Conservation (phyloP, 2,888 invertebrate genomes). For the Tanypteryx hageni region DNA sequence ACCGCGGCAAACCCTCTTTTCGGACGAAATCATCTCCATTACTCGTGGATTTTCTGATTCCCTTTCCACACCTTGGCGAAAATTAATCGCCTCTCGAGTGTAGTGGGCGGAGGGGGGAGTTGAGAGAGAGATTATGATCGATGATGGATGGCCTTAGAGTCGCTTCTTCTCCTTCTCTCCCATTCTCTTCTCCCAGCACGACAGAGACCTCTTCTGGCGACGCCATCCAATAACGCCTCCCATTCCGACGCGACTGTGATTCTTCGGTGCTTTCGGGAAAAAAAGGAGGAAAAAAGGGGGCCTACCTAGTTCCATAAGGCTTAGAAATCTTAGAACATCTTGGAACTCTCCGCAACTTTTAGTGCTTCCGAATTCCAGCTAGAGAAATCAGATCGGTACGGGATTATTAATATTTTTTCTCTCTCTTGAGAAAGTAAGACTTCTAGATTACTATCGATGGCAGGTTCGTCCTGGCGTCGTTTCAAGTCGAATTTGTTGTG, state of each 20-base stretch:
- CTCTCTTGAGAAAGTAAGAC: too few species aligned
- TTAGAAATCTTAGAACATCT: constrained; percentile 8
- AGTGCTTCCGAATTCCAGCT: constrained; percentile 28
- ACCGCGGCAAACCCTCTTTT: not conserved
- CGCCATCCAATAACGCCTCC: constrained; percentile 12
- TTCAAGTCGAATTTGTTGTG: too few species aligned
- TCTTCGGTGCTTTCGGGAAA: not conserved
- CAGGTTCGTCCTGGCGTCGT: too few species aligned
- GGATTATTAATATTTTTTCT: not conserved
- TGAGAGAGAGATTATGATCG: constrained; percentile 16
- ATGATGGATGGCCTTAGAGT: constrained; percentile 21
- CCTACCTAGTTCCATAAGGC: not conserved
- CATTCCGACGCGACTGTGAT: not conserved
- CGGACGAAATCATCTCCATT: not conserved
- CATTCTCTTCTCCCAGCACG: not conserved
- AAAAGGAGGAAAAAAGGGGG: not conserved
- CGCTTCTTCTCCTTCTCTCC: not conserved
- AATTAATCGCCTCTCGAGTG: constrained; percentile 9
- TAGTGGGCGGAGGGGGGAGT: not conserved
- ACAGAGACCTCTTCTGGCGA: constrained; percentile 25
- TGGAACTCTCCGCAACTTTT: not conserved
- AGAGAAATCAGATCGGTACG: constrained; percentile 3
- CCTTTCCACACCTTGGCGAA: not conserved
- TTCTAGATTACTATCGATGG: not conserved
- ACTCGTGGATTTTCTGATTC: not conserved